These are phyloP conservation scores for Iselma pallidipennis DNA, from an alignment of 2,888 invertebrate genomes.

Conservation along the genomic window DNA sequence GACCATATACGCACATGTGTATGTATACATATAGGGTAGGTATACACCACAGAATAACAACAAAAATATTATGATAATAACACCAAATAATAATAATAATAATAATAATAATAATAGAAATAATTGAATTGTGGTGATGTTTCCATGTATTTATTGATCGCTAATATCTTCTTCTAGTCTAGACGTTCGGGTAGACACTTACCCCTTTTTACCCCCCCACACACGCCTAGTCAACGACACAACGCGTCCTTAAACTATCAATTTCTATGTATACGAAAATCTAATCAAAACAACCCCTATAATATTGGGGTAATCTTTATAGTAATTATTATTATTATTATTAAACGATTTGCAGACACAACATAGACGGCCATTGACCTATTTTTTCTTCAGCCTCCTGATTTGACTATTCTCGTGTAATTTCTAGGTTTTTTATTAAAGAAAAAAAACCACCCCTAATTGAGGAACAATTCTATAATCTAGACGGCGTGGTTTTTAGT, in stretches of 20 bases:
- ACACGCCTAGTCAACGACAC: neutral
- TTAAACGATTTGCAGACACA: neutral
- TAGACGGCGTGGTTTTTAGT: neutral
- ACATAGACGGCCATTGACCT: neutral
- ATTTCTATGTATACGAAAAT: neutral
- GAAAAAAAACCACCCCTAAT: neutral
- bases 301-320: neutral
- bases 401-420: neutral
- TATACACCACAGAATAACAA: no score
- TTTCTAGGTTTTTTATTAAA: no score
- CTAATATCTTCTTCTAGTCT: conserved; percentile 17
- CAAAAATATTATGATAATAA: no score
- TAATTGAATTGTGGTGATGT: neutral
- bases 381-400: neutral
- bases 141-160: conserved; percentile 23
- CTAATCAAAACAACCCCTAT: neutral
- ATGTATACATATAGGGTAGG: no score
- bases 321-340: neutral
- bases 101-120: no score
- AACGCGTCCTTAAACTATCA: neutral
- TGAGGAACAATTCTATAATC: no score
- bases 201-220: conserved; percentile 6
- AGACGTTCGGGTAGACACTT: conserved; percentile 26
- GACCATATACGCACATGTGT: no score
- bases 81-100: no score